phyloP scores from a whole-genome alignment of 2,888 invertebrate species.

The Drosophila rellima region DNA sequence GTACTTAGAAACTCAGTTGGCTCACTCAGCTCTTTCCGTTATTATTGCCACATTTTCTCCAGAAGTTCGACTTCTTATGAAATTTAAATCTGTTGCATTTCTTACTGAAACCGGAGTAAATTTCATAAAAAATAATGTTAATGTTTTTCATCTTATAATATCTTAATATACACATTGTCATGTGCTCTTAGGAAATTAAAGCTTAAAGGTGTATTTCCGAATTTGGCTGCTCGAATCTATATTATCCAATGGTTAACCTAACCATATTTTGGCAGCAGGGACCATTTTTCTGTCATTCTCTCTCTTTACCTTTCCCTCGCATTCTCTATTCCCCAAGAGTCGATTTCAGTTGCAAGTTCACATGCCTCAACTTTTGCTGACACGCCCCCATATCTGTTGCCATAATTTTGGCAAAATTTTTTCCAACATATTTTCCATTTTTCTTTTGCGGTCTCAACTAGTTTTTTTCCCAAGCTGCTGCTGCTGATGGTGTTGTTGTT shows the following conservation, averaged over 20 bases:
- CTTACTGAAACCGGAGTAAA: too few relatives aligned
- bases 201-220: too few relatives aligned
- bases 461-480: constrained; percentile 4
- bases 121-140: too few relatives aligned
- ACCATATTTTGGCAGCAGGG: background rate
- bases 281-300: background rate
- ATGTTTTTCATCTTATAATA: too few relatives aligned
- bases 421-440: constrained; percentile 3
- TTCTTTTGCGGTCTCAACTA: constrained; percentile 25
- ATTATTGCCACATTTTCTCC: background rate
- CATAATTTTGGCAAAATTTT: constrained; percentile 60
- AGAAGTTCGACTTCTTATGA: too few relatives aligned
- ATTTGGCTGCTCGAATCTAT: too few relatives aligned
- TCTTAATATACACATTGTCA: too few relatives aligned
- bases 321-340: background rate
- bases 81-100: too few relatives aligned
- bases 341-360: constrained; percentile 34
- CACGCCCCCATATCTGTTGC: constrained; percentile 49
- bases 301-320: background rate
- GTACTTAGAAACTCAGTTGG: too few relatives aligned
- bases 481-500: background rate
- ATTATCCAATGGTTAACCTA: background rate
- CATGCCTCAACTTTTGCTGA: constrained; percentile 50
- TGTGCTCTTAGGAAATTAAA: too few relatives aligned
- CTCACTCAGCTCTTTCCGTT: background rate